Conservation (phyloP, 37 sponge, comb jelly and placozoan species). For the Tethya wilhelma region DNA sequence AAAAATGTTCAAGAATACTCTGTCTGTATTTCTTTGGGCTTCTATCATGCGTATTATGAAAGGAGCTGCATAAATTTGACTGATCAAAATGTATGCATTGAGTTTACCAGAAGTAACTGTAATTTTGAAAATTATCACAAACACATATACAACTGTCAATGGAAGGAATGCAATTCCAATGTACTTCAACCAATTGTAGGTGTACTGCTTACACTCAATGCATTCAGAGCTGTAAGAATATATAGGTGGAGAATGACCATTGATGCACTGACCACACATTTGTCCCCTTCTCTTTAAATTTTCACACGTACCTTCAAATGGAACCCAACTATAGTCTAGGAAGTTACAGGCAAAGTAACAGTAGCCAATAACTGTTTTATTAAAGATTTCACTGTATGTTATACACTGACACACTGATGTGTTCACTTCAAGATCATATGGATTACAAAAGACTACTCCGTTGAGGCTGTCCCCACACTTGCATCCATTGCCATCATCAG, state of each 20-base stretch:
- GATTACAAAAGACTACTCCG: too few relatives aligned
- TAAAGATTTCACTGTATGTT: too few relatives aligned
- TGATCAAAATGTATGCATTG: not conserved
- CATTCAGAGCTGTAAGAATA: conserved; percentile 28
- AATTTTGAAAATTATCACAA: not conserved
- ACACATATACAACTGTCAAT: conserved; percentile 20
- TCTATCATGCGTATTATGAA: not conserved
- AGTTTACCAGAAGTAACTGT: conserved; percentile 14
- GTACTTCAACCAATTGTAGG: not conserved
- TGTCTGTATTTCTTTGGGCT: not conserved
- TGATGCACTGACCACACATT: conserved; percentile 29
- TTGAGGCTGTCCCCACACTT: too few relatives aligned
- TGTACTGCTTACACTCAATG: not conserved
- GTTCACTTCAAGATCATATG: too few relatives aligned
- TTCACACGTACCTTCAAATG: not conserved
- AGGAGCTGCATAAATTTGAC: conserved; percentile 1
- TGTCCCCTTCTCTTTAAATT: conserved; percentile 18
- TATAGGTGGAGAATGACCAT: not conserved
- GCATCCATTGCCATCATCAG: too few relatives aligned
- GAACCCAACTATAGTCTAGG: not conserved
- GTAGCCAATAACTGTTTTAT: conserved; percentile 13
- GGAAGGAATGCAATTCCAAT: conserved; percentile 4
- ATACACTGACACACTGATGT: too few relatives aligned
- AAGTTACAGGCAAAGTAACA: not conserved
- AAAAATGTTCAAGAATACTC: not conserved